Evolutionary conservation across 2,797 vertebrate species (phyloP).

Genomic region (Antrozous pallidus): DNA sequence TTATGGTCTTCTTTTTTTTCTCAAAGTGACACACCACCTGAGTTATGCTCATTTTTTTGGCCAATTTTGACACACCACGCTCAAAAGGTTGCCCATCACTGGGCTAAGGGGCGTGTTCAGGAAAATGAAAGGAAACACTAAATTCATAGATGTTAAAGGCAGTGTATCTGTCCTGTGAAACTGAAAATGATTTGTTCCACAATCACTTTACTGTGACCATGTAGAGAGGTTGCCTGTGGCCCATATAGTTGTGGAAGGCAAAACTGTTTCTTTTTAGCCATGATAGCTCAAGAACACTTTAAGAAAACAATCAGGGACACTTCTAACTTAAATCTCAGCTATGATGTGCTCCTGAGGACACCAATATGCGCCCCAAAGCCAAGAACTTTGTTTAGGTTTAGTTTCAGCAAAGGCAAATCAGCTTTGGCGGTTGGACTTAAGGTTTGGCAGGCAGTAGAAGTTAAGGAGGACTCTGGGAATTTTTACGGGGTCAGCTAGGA

Average conservation of each 20-base stretch:
- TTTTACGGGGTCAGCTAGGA: not conserved
- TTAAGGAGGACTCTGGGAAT: not conserved
- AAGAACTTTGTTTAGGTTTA: not conserved
- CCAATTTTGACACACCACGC: too few species aligned
- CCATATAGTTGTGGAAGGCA: not conserved
- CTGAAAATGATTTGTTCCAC: not conserved
- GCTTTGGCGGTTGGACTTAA: slow-evolving; percentile 13
- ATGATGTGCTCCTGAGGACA: not conserved
- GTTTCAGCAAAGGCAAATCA: not conserved
- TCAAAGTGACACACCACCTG: too few species aligned
- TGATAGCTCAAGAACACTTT: not conserved
- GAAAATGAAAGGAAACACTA: not conserved
- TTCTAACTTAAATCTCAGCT: not conserved
- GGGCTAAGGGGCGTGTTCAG: not conserved
- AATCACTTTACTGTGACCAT: not conserved
- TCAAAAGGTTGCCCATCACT: too few species aligned
- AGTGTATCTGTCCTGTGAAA: not conserved
- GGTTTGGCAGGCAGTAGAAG: not conserved
- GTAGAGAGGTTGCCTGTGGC: not conserved
- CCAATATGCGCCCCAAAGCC: not conserved
- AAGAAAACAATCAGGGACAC: not conserved
- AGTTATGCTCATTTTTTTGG: too few species aligned
- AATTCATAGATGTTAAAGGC: not conserved
- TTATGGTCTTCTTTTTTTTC: too few species aligned
- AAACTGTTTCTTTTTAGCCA: not conserved